phyloP scores from a whole-genome alignment of 2,797 vertebrate species.

The Scyliorhinus canicula region DNA sequence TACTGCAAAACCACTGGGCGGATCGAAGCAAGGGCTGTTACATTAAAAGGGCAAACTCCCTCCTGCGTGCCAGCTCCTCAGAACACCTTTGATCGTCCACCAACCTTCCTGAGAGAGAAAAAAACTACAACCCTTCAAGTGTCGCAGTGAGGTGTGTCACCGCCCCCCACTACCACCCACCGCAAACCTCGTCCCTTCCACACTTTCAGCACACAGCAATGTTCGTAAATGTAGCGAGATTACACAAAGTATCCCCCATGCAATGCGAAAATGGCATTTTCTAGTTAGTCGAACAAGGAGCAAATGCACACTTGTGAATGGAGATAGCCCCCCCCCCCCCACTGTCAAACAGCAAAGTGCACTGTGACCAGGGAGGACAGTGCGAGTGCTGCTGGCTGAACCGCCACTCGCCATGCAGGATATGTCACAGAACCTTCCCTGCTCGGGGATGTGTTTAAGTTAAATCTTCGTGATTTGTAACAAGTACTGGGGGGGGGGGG shows the following conservation, averaged over 20 bases:
- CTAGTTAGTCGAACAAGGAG: neutral
- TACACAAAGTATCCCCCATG: neutral
- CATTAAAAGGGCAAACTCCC: neutral
- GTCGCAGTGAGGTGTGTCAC: neutral
- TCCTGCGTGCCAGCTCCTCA: neutral
- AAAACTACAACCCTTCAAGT: neutral
- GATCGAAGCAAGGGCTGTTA: constrained; percentile 15
- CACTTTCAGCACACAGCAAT: neutral
- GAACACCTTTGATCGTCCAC: neutral
- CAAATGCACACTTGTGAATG: neutral
- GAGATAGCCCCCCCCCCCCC: neutral
- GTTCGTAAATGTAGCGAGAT: neutral
- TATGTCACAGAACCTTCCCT: neutral
- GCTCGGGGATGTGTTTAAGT: neutral
- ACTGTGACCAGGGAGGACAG: neutral
- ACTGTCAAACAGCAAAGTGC: neutral
- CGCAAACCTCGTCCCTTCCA: too few relatives aligned
- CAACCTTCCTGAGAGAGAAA: neutral
- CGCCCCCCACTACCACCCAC: too few relatives aligned
- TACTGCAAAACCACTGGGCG: constrained; percentile 42
- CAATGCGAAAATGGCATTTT: neutral
- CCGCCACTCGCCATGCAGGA: neutral
- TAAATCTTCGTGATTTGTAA: neutral
- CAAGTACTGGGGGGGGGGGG: neutral
- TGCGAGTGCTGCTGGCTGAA: neutral